These are phyloP conservation scores for Heteractis magnifica DNA, from an alignment of 92 coral and sea anemone genomes.

Conservation along the genomic window DNA sequence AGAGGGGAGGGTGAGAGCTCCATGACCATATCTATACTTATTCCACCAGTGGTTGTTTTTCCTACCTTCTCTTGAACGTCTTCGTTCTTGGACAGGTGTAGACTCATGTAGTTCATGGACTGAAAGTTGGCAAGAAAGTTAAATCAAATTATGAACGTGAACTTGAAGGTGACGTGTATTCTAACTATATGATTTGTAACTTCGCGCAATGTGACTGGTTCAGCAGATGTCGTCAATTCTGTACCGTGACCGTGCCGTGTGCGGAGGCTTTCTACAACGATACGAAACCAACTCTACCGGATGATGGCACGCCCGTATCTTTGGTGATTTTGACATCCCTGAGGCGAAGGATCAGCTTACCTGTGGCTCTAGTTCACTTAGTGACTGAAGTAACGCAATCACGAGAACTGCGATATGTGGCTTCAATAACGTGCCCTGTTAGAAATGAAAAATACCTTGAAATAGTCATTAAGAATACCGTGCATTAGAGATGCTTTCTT, in stretches of 20 bases:
- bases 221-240: background rate
- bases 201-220: background rate
- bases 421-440: slow-evolving; percentile 77
- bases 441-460: background rate
- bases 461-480: background rate
- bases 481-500: background rate
- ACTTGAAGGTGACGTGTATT: background rate
- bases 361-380: slow-evolving; percentile 90
- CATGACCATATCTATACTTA: background rate
- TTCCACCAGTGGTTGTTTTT: background rate
- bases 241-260: background rate
- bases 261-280: background rate
- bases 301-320: too few relatives aligned
- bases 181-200: background rate
- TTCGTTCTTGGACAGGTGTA: slow-evolving; percentile 80
- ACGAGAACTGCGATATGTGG: slow-evolving; percentile 94
- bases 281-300: too few relatives aligned
- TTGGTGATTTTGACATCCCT: too few relatives aligned
- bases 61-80: slow-evolving; percentile 85
- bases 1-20: background rate
- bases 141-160: slow-evolving; percentile 54
- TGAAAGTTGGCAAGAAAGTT: background rate
- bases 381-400: slow-evolving; percentile 84
- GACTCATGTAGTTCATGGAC: slow-evolving; percentile 87
- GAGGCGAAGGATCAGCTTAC: slow-evolving; percentile 8